Conservation (phyloP, 2,113 vertebrate genomes). For the Leucopsar rothschildi region DNA sequence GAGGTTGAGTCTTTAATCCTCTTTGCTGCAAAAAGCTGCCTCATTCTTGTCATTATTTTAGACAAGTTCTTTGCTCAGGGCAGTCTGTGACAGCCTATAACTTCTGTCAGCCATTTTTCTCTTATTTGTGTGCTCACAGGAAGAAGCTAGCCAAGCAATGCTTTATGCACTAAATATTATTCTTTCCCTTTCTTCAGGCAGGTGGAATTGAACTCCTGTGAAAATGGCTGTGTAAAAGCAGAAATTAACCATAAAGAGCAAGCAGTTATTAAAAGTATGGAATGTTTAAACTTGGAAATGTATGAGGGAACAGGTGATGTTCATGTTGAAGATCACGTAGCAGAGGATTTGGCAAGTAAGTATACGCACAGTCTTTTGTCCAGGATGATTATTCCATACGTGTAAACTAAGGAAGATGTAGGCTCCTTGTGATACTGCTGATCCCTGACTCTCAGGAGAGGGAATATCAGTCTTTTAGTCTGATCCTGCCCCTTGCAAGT, state of each 20-base stretch:
- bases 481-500: not conserved
- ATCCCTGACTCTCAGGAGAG: not conserved
- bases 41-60: not conserved
- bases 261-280: constrained; percentile 41
- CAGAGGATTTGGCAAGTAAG: constrained; percentile 61
- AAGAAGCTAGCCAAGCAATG: not conserved
- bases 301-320: constrained; percentile 3
- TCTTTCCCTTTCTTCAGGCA: constrained; percentile 68
- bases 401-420: not conserved
- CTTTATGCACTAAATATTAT: not conserved
- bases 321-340: constrained; percentile 43
- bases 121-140: not conserved
- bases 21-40: not conserved
- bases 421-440: not conserved
- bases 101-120: not conserved
- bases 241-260: constrained; percentile 67
- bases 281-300: constrained; percentile 51
- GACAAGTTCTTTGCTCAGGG: not conserved
- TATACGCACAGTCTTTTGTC: not conserved
- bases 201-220: constrained; percentile 74
- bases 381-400: not conserved
- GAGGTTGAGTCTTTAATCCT: not conserved
- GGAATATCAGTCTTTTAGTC: not conserved
- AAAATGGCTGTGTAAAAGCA: constrained; percentile 74
- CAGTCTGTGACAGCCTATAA: not conserved